Percentiles rank a stretch among this genome's conserved stretches.
phyloP scores from a whole-genome alignment of 2,888 invertebrate genomes.

The Drosophila recens region DNA sequence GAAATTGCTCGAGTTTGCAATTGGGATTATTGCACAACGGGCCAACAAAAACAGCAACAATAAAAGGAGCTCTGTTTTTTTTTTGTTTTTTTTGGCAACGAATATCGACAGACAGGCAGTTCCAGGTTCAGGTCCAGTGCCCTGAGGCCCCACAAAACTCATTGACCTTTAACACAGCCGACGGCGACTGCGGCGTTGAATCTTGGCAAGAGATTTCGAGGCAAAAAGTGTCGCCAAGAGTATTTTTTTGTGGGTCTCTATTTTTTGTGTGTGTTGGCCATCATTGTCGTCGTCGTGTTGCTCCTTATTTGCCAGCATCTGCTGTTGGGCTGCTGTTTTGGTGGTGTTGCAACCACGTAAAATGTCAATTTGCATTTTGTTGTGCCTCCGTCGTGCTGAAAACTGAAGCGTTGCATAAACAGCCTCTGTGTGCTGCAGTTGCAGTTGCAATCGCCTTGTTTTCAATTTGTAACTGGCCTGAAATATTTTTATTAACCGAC shows the following conservation, averaged over 20 bases:
- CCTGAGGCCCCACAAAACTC: slow-evolving; percentile 62
- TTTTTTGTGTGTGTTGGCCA: slow-evolving; percentile 40
- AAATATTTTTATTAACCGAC: slow-evolving; percentile 83
- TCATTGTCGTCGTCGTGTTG: slow-evolving; percentile 71
- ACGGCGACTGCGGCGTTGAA: slow-evolving; percentile 19
- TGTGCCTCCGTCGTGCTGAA: slow-evolving; percentile 59
- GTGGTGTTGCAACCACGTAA: slow-evolving; percentile 77
- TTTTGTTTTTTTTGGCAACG: slow-evolving; percentile 38
- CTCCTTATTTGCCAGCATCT: slow-evolving; percentile 76
- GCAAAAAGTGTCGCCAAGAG: slow-evolving; percentile 73
- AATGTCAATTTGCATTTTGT: slow-evolving; percentile 80
- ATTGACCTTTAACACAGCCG: slow-evolving; percentile 74
- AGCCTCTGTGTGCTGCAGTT: slow-evolving; percentile 20
- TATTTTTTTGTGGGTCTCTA: slow-evolving; percentile 21
- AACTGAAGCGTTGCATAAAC: slow-evolving; percentile 78
- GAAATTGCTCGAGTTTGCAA: slow-evolving; percentile 50
- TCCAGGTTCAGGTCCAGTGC: slow-evolving; percentile 78
- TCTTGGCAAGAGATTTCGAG: slow-evolving; percentile 50
- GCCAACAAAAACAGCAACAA: slow-evolving; percentile 38
- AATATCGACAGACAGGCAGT: slow-evolving; percentile 42
- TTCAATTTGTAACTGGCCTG: slow-evolving; percentile 78
- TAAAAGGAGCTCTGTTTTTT: slow-evolving; percentile 26
- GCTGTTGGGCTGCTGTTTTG: slow-evolving; percentile 48
- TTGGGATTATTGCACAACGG: slow-evolving; percentile 54
- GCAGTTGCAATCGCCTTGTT: slow-evolving; percentile 61